Evolutionary conservation across 2,113 vertebrate species (phyloP).

Genomic region (Carassius auratus): DNA sequence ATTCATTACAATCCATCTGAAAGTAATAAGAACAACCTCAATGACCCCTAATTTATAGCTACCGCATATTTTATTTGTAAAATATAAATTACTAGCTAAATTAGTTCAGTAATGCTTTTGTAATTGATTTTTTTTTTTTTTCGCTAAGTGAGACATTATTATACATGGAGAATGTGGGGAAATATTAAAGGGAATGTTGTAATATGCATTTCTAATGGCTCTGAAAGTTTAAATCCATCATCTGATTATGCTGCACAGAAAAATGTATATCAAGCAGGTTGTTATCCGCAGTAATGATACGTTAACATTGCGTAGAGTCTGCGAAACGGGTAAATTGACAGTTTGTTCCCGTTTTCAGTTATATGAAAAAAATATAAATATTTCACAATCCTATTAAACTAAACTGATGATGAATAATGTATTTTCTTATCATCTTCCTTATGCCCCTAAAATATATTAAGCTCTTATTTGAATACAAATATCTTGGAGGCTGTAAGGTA

Average conservation of each 20-base stretch:
- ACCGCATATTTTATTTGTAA: background rate
- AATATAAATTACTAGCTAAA: background rate
- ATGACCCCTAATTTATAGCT: background rate
- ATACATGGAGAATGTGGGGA: background rate
- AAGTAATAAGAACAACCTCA: background rate
- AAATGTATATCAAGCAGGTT: background rate
- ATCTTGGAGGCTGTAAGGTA: background rate
- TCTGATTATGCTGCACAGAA: constrained; percentile 2
- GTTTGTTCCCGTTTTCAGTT: constrained; percentile 61
- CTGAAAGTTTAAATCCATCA: constrained; percentile 27
- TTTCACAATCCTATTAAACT: constrained; percentile 66
- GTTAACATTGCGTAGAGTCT: constrained; percentile 31
- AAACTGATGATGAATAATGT: constrained; percentile 72
- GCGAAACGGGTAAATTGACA: constrained; percentile 51
- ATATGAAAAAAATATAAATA: constrained; percentile 65
- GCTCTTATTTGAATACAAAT: constrained; percentile 45
- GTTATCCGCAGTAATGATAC: constrained; percentile 53
- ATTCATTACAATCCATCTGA: background rate
- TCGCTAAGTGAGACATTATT: background rate
- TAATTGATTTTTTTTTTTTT: background rate
- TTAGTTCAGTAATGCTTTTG: background rate
- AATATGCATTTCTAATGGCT: background rate
- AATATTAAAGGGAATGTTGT: background rate
- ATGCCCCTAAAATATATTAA: constrained; percentile 60
- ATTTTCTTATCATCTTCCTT: constrained; percentile 63